phyloP scores from a whole-genome alignment of 1,140 invertebrate species.

The Lordiphosa collinella region DNA sequence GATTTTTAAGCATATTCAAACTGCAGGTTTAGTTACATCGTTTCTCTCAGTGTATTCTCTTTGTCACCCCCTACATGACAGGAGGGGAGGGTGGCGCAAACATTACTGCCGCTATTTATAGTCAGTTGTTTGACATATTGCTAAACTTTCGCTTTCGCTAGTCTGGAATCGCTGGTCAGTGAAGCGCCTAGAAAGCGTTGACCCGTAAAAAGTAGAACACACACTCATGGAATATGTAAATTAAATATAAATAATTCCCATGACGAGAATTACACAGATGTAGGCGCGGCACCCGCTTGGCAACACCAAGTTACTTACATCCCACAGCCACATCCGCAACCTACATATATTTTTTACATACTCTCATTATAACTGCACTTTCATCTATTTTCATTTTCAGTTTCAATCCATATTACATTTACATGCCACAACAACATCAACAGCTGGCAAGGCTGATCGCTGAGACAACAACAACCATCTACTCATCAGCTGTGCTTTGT shows the following conservation, averaged over 20 bases:
- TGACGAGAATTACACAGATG: conserved; percentile 10
- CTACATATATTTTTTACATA: conserved; percentile 15
- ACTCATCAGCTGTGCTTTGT: conserved; percentile 11
- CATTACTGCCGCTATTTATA: conserved; percentile 57
- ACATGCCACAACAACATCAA: not conserved
- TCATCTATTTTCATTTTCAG: conserved; percentile 31
- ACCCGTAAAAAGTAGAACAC: conserved; percentile 59
- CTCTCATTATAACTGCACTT: conserved; percentile 28
- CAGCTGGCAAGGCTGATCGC: conserved; percentile 38
- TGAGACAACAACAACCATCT: conserved; percentile 4
- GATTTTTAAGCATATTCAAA: no score
- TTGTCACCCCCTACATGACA: not conserved
- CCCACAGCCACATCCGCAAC: not conserved
- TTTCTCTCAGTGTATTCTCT: conserved; percentile 5
- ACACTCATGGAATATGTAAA: conserved; percentile 34
- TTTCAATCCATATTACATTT: conserved; percentile 41
- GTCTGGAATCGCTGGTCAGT: conserved; percentile 18
- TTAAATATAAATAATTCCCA: conserved; percentile 45
- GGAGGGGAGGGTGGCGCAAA: conserved; percentile 10
- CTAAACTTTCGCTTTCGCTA: conserved; percentile 53
- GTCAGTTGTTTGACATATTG: conserved; percentile 54
- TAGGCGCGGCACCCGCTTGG: not conserved
- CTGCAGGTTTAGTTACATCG: no score
- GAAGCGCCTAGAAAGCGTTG: conserved; percentile 54
- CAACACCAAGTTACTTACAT: not conserved